phyloP scores from a whole-genome alignment of 2,113 vertebrate species.

The Tapirus terrestris region DNA sequence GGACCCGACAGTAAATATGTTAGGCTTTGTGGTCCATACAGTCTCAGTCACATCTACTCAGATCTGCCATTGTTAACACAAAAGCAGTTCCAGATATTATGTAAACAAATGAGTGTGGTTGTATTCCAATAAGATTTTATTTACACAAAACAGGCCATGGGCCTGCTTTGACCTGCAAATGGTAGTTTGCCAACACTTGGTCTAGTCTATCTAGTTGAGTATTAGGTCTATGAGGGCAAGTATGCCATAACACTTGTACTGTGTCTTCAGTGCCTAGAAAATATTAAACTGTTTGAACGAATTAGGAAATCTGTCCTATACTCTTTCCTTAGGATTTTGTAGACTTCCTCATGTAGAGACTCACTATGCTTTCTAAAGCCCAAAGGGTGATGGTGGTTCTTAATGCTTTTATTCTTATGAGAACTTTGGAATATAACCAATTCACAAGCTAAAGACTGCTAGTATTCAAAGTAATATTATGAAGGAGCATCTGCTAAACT shows the following conservation, averaged over 20 bases:
- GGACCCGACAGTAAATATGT: neutral
- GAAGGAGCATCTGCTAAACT: neutral
- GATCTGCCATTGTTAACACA: neutral
- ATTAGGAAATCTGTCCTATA: neutral
- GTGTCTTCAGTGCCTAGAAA: neutral
- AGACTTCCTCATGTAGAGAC: neutral
- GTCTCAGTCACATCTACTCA: neutral
- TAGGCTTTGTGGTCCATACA: neutral
- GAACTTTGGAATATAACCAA: neutral
- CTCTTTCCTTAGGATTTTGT: neutral
- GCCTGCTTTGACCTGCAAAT: neutral
- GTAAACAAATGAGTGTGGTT: neutral
- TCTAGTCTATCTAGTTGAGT: neutral
- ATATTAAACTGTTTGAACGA: slow-evolving; percentile 20
- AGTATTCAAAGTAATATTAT: neutral
- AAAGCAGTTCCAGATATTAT: neutral
- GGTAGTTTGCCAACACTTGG: neutral
- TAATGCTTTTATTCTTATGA: neutral
- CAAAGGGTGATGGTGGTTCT: neutral
- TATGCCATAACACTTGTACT: neutral
- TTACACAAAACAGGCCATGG: neutral
- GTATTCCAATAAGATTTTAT: neutral
- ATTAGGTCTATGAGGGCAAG: neutral
- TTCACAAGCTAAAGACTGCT: neutral
- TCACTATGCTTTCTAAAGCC: neutral